These are phyloP conservation scores for Drosophila ogumai DNA, from an alignment of 1,140 invertebrate genomes.

Conservation along the genomic window DNA sequence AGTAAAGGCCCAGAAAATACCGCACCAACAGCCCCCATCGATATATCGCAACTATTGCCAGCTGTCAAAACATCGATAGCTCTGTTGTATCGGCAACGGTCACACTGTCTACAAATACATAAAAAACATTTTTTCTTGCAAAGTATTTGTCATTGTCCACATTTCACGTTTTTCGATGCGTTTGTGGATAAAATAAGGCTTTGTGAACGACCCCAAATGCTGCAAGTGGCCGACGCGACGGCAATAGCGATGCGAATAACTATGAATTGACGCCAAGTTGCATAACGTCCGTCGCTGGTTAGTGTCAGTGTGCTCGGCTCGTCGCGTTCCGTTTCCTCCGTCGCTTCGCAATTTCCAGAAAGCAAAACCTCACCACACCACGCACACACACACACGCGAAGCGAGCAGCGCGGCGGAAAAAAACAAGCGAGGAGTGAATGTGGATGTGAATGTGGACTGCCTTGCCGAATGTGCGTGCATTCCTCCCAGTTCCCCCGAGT, in stretches of 20 bases:
- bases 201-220: constrained; percentile 33
- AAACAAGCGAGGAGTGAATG: constrained; percentile 40
- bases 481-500: constrained; percentile 5
- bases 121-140: constrained; percentile 56
- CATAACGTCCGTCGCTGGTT: constrained; percentile 70
- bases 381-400: constrained; percentile 43
- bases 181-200: constrained; percentile 33
- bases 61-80: constrained; percentile 23
- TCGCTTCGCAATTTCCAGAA: constrained; percentile 74
- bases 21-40: not conserved
- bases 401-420: constrained; percentile 57
- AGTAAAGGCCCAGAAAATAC: not conserved
- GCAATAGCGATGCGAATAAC: constrained; percentile 51
- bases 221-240: constrained; percentile 43
- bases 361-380: constrained; percentile 72
- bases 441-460: constrained; percentile 37
- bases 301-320: constrained; percentile 53
- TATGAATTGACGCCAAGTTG: constrained; percentile 75
- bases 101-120: constrained; percentile 36
- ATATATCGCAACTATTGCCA: not conserved
- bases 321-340: constrained; percentile 47
- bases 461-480: constrained; percentile 61
- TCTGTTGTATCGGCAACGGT: not conserved
- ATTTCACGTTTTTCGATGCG: constrained; percentile 45
- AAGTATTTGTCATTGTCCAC: constrained; percentile 54